phyloP scores from a whole-genome alignment of 2,113 vertebrate species.

The Pelobates fuscus region DNA sequence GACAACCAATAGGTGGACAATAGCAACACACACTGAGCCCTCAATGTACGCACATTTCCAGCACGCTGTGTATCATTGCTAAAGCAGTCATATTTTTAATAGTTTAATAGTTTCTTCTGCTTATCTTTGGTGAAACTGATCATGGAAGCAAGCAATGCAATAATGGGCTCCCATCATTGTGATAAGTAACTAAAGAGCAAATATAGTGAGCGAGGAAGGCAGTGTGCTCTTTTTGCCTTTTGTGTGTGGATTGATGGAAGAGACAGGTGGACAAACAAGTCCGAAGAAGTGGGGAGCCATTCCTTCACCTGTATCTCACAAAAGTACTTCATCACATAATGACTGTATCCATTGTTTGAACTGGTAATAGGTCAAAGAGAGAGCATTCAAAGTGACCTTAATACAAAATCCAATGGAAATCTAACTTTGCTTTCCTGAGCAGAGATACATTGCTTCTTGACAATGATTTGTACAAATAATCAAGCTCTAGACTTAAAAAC shows the following conservation, averaged over 20 bases:
- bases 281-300: conserved; percentile 27
- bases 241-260: conserved; percentile 37
- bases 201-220: conserved; percentile 25
- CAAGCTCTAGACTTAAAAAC: neutral
- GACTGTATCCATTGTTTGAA: conserved; percentile 25
- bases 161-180: conserved; percentile 19
- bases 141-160: conserved; percentile 31
- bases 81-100: too few species aligned
- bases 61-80: too few species aligned
- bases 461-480: neutral
- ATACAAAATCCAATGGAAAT: conserved; percentile 20
- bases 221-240: conserved; percentile 19
- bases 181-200: conserved; percentile 22
- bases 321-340: conserved; percentile 46
- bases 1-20: too few species aligned
- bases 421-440: conserved; percentile 1
- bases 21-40: too few species aligned
- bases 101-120: conserved; percentile 15
- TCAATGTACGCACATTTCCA: too few species aligned
- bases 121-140: conserved; percentile 24
- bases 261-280: conserved; percentile 54
- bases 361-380: conserved; percentile 30
- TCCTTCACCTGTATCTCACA: conserved; percentile 47
- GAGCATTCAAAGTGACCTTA: conserved; percentile 38
- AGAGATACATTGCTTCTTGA: neutral